Conservation (phyloP, 2,113 vertebrate genomes). For the Psilopsiagon aurifrons region DNA sequence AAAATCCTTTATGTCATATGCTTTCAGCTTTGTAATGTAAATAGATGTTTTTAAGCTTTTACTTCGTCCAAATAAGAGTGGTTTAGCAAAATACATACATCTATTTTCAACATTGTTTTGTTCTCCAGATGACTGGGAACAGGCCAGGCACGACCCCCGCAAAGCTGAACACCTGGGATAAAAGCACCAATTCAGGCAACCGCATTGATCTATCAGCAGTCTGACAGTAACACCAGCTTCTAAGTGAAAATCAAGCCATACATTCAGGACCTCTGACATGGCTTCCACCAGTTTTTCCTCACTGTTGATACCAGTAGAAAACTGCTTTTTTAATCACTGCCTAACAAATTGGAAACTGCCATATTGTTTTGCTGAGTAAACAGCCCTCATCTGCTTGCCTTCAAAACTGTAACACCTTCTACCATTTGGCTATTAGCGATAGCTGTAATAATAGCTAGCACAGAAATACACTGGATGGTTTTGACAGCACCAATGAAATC, state of each 20-base stretch:
- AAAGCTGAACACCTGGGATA: conserved; percentile 92
- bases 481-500: conserved; percentile 24
- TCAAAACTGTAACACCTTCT: not conserved
- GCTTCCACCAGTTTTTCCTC: not conserved
- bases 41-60: conserved; percentile 24
- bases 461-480: conserved; percentile 58
- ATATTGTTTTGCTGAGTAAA: not conserved
- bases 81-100: conserved; percentile 26
- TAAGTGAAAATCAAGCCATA: not conserved
- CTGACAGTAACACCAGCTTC: conserved; percentile 59
- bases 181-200: conserved; percentile 89
- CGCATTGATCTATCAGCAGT: conserved; percentile 90
- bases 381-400: not conserved
- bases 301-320: not conserved
- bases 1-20: not conserved
- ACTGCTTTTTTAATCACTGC: not conserved
- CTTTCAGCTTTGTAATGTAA: not conserved
- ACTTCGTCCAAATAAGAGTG: not conserved
- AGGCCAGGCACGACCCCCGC: conserved; percentile 83
- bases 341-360: conserved; percentile 5
- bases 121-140: conserved; percentile 87
- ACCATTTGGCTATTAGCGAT: not conserved
- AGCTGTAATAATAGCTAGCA: not conserved
- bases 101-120: not conserved
- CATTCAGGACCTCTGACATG: not conserved